Percentiles rank a stretch among this genome's conserved stretches.
Conservation (phyloP, 2,888 invertebrate species). For the Drosophila meridionalis region DNA sequence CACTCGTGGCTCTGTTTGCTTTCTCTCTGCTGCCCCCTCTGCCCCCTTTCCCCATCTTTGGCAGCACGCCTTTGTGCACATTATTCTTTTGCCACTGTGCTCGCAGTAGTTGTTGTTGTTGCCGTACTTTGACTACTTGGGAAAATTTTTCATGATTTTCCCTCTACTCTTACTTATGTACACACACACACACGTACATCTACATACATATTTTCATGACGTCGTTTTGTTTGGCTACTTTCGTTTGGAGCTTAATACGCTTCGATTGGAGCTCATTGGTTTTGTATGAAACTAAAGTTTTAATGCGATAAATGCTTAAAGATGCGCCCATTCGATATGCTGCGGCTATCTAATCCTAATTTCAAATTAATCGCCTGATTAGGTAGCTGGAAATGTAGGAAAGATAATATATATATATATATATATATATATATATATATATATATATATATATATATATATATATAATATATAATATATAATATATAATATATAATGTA, state of each 20-base stretch:
- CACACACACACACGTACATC: conserved; percentile 2
- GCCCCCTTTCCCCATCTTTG: neutral
- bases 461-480: conserved; percentile 1
- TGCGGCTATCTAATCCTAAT: neutral
- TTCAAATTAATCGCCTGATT: neutral
- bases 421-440: neutral
- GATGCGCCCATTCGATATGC: neutral
- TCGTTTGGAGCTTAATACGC: conserved; percentile 53
- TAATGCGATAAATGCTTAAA: neutral
- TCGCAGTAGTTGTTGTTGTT: conserved; percentile 37
- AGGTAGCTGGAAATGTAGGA: neutral
- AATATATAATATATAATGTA: conserved; percentile 8
- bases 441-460: conserved; percentile 2
- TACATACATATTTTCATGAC: conserved; percentile 35
- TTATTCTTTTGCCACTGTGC: conserved; percentile 61
- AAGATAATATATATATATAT: neutral
- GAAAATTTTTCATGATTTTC: conserved; percentile 64
- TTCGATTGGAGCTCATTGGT: conserved; percentile 40
- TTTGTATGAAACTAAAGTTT: conserved; percentile 1
- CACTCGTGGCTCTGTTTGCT: conserved; percentile 43
- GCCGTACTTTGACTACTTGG: conserved; percentile 59
- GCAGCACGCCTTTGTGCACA: conserved; percentile 54
- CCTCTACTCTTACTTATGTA: conserved; percentile 19
- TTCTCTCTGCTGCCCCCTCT: conserved; percentile 15
- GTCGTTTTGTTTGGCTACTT: conserved; percentile 66